Conservation (phyloP, 2,113 vertebrate genomes). For the Mus spicilegus region DNA sequence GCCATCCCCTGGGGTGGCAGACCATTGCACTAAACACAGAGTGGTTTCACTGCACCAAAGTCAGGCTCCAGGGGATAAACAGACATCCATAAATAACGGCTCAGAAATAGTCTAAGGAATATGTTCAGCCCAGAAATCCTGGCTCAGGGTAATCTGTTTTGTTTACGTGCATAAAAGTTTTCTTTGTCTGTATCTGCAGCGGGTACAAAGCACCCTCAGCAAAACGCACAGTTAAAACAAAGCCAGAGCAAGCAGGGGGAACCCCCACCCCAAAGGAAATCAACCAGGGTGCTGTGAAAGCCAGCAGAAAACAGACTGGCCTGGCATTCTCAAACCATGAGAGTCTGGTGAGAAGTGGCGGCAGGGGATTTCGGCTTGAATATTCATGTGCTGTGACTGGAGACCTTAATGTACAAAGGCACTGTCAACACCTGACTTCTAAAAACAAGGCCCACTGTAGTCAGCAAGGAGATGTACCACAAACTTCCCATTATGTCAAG, state of each 20-base stretch:
- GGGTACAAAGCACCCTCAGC: conserved; percentile 62
- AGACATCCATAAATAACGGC: conserved; percentile 77
- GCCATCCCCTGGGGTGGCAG: conserved; percentile 75
- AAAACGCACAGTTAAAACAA: conserved; percentile 38
- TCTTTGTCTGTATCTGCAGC: conserved; percentile 64
- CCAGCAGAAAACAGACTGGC: conserved; percentile 55
- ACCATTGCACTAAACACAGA: conserved; percentile 44
- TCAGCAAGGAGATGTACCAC: neutral
- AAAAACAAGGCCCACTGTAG: neutral
- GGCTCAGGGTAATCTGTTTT: conserved; percentile 70
- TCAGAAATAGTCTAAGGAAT: conserved; percentile 74
- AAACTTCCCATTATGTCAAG: neutral
- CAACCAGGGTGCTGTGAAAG: conserved; percentile 37
- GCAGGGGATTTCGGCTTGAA: neutral
- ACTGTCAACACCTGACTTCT: neutral
- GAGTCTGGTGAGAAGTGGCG: neutral
- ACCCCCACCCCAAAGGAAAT: conserved; percentile 63
- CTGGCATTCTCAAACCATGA: conserved; percentile 35
- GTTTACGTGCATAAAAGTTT: conserved; percentile 79
- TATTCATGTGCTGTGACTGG: neutral
- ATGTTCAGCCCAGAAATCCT: conserved; percentile 63
- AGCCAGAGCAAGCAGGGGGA: conserved; percentile 33
- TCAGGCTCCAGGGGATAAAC: conserved; percentile 75
- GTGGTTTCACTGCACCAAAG: conserved; percentile 61
- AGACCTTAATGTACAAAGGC: neutral